Conservation (phyloP, 2,797 vertebrate species). For the Neopelma chrysocephalum region DNA sequence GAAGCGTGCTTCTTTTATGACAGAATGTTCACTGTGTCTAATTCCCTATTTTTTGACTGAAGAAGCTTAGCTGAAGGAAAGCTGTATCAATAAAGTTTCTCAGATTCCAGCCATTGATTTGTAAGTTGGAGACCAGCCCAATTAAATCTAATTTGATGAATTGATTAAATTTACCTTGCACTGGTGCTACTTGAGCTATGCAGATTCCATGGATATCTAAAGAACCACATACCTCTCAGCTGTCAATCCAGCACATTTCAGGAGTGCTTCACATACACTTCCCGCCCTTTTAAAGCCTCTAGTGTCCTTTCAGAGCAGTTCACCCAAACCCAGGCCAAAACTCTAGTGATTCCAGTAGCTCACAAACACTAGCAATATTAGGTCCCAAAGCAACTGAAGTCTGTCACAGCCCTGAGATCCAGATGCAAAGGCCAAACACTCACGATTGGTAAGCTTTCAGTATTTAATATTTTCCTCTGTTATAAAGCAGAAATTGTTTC, state of each 20-base stretch:
- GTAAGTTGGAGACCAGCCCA: neutral
- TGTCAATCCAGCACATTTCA: constrained; percentile 61
- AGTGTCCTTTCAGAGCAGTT: constrained; percentile 37
- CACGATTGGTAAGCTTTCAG: neutral
- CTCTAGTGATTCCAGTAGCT: neutral
- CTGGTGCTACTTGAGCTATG: constrained; percentile 52
- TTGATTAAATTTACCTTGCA: constrained; percentile 41
- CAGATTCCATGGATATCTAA: constrained; percentile 26
- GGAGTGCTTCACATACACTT: constrained; percentile 44
- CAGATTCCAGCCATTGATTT: constrained; percentile 11
- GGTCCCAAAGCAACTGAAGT: neutral
- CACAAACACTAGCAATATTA: neutral
- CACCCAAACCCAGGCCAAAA: constrained; percentile 16
- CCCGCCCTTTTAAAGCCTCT: constrained; percentile 25
- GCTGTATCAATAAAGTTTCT: neutral
- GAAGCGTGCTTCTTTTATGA: neutral
- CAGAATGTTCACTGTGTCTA: neutral
- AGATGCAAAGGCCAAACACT: neutral
- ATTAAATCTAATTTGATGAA: constrained; percentile 46
- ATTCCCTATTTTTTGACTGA: neutral
- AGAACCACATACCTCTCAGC: constrained; percentile 45
- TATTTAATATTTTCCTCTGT: neutral
- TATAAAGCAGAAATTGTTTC: neutral
- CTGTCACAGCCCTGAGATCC: neutral
- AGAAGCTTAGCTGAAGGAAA: neutral